Base-by-base conservation (phyloP, 2,888 invertebrate species). In the Neuroscelio doddi region DNA sequence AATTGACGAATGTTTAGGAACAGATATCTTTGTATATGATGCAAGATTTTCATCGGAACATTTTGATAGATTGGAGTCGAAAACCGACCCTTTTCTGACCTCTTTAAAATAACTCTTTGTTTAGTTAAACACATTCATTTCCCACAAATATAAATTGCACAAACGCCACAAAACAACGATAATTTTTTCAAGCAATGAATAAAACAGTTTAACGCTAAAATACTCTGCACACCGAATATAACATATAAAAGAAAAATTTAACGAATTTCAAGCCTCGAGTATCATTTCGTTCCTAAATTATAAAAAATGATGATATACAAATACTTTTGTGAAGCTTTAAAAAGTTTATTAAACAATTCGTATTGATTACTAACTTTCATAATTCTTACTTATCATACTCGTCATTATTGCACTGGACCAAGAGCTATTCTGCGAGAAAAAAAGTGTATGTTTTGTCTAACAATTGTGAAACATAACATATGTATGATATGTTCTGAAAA, bases 401-500 rank as follows among this genome's bases (percentile, higher is more conserved):
- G 41, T 41, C 49, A 62, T 55, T 55, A 55, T 55, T 53, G 62
- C 15, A 50, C 39, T 55, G 27, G 27, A 62, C 47, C 32, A 39
- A 30, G 12, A 62, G 46, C 34, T 56, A 42, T 44, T 47, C 16
- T 50, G 29, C 44, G 51, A 46, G 32, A 32, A 50, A 17, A 21
- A 30, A n/a, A n/a, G n/a, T n/a, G n/a, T n/a, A n/a, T n/a, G 41
- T 3, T n/a, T n/a, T 26, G 34, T 26, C 34, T 12, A 42, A 8
- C 17, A 32, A 7, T 24, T 5, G n/a, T 12, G n/a, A 36, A 15
- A 36, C 36, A 36, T 56, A 52, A 65, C 61, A 56, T 53, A 42
- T 50, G 26, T 41, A 30, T 66, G 65, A 66, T 66, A 66, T 66
- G 65, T 66, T 61, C 45, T 53, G 42, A 57, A 30, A 49, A 64